Base-by-base conservation (phyloP, 2,113 vertebrate species). In the Mustelus asterias region DNA sequence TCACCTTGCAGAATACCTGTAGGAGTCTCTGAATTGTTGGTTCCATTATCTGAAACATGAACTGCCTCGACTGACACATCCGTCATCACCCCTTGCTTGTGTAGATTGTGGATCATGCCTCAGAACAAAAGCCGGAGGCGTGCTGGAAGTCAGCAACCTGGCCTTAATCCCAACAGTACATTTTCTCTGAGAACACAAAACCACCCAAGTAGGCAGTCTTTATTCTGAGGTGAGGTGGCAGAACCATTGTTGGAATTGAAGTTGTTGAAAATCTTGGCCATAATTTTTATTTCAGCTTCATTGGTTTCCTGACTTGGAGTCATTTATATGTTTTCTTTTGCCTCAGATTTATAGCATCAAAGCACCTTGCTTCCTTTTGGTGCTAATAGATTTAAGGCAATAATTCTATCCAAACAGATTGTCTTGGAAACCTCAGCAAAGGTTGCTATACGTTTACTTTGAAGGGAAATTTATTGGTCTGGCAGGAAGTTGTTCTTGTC, bases 41-140 rank as follows among this genome's bases (percentile, higher is more conserved):
- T n/a, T 95, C 89, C 96, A 96, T 96, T 96, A 96, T 94, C 76
- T 96, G 96, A 94, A 96, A 96, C 78, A 83, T 96, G 96, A 96
- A 67, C 96, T 95, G 58, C 26, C 67, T 96, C 69, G 37, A 54
- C 88, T 58, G 48, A 70, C 6, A 63, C 63, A 96, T 96, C 96
- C 37, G n/a, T 89, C 96, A 92, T 26, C 86, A 58, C 96, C 96
- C 65, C 78, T 96, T 94, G 96, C 60, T 94, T 94, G 54, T 96
- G 92, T 11, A 26, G 44, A 96, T 83, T 96, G 89, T 65, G 78
- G 67, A 63, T 65, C 96, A 83, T 96, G 96, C 37, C 89, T 54
- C 86, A 16, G 58, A 94, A 80, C 96, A 96, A 96, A 96, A 63
- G 90, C 76, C 65, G 22, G 3, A 76, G 69, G 72, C n/a, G 24